phyloP scores from a whole-genome alignment of 2,797 vertebrate species.

The Tokudaia muenninki region DNA sequence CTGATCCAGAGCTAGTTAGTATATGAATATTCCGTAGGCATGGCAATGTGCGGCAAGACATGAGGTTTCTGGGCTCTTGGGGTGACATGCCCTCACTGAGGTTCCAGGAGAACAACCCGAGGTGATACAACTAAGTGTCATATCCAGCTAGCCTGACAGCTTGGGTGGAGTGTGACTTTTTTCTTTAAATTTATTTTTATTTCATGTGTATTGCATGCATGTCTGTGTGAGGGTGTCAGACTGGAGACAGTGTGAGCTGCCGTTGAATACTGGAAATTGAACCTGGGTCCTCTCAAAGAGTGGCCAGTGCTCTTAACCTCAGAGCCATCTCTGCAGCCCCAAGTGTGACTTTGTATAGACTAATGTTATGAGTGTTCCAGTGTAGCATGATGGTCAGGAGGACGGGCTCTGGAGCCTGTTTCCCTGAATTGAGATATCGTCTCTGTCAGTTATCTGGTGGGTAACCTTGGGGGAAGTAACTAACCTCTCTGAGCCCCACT shows the following conservation, averaged over 20 bases:
- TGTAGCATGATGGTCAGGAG: not conserved
- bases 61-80: not conserved
- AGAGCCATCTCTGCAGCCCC: not conserved
- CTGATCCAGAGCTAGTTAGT: not conserved
- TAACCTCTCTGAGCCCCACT: not conserved
- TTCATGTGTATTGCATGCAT: not conserved
- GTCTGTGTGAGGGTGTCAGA: not conserved
- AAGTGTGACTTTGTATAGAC: not conserved
- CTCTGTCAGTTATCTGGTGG: not conserved
- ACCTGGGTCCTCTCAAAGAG: not conserved
- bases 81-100: not conserved
- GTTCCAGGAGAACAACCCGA: not conserved
- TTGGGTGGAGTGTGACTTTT: not conserved
- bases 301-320: not conserved
- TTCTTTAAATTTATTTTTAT: not conserved
- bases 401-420: not conserved
- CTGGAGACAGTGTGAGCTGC: not conserved
- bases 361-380: not conserved
- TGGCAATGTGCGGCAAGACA: not conserved
- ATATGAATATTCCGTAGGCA: not conserved
- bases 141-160: not conserved
- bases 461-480: not conserved
- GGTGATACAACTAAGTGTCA: fast-evolving
- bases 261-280: not conserved
- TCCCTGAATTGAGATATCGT: not conserved